A percentile compares a stretch with the other conserved stretches of the same genome.
Evolutionary conservation across 1,140 invertebrate genomes (phyloP).

Genomic region (Orius insidiosus): DNA sequence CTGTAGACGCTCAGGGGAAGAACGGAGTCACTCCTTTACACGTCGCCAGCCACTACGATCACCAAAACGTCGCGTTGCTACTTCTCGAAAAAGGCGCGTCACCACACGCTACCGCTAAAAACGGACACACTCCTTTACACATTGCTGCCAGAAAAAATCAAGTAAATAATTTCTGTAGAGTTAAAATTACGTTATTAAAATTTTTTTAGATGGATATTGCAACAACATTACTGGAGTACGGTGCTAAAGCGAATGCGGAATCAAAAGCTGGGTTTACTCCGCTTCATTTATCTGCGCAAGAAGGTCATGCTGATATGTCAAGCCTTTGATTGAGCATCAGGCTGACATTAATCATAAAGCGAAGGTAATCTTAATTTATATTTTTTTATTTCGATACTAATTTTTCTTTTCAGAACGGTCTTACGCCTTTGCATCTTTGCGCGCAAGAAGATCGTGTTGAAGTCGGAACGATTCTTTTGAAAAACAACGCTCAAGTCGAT

Average conservation of each 20-base stretch:
- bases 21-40: constrained; percentile 97
- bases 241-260: constrained; percentile 85
- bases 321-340: constrained; percentile 81
- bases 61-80: constrained; percentile 85
- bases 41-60: constrained; percentile 96
- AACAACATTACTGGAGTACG: constrained; percentile 83
- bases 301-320: constrained; percentile 92
- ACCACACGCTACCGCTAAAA: constrained; percentile 87
- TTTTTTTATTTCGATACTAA: not conserved
- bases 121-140: constrained; percentile 95
- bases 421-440: constrained; percentile 78
- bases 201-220: constrained; percentile 70
- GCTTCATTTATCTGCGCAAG: constrained; percentile 80
- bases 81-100: constrained; percentile 88
- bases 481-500: constrained; percentile 75
- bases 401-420: constrained; percentile 51
- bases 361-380: constrained; percentile 41
- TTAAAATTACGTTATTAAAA: too few relatives aligned
- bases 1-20: constrained; percentile 93
- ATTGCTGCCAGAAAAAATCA: constrained; percentile 97
- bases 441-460: constrained; percentile 90
- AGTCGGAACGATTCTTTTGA: constrained; percentile 79
- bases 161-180: constrained; percentile 34
- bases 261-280: constrained; percentile 94
- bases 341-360: constrained; percentile 80